Conservation (phyloP, 1,140 invertebrate species). For the Tyrophagus putrescentiae region DNA sequence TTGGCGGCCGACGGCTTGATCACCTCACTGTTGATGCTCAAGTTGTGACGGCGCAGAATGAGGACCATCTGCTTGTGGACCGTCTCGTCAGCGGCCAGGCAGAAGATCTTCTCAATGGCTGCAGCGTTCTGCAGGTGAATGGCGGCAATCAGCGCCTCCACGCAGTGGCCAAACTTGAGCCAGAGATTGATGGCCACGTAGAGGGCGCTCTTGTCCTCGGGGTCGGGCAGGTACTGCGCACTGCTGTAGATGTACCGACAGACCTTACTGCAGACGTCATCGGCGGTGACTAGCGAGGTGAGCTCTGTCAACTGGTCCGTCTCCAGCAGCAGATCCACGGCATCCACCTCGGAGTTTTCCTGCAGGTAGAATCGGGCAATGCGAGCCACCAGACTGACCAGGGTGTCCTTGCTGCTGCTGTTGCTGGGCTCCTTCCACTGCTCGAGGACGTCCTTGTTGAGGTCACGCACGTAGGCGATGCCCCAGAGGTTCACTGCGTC, state of each 20-base stretch:
- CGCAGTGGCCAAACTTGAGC: neutral
- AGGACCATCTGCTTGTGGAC: conserved; percentile 6
- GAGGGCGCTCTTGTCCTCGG: neutral
- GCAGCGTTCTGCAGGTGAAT: neutral
- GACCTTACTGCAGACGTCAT: neutral
- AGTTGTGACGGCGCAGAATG: neutral
- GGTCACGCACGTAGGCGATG: conserved; percentile 5
- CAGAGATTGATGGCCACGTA: neutral
- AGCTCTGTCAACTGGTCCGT: neutral
- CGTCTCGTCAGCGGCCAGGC: neutral
- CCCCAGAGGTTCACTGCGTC: neutral
- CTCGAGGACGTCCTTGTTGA: neutral
- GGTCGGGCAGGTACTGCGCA: neutral
- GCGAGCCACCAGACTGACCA: neutral
- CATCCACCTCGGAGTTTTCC: conserved; percentile 8
- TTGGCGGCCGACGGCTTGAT: neutral
- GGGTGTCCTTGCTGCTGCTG: neutral
- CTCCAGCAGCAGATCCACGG: neutral
- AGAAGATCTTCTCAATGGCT: conserved; percentile 3
- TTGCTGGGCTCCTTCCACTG: neutral
- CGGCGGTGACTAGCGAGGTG: neutral
- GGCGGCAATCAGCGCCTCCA: neutral
- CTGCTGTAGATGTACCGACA: neutral
- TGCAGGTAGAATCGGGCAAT: neutral
- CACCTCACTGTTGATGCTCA: neutral